A percentile compares a stretch with the other conserved stretches of the same genome.
These are phyloP conservation scores for Morone saxatilis DNA, from an alignment of 2,113 vertebrate genomes.

Conservation along the genomic window DNA sequence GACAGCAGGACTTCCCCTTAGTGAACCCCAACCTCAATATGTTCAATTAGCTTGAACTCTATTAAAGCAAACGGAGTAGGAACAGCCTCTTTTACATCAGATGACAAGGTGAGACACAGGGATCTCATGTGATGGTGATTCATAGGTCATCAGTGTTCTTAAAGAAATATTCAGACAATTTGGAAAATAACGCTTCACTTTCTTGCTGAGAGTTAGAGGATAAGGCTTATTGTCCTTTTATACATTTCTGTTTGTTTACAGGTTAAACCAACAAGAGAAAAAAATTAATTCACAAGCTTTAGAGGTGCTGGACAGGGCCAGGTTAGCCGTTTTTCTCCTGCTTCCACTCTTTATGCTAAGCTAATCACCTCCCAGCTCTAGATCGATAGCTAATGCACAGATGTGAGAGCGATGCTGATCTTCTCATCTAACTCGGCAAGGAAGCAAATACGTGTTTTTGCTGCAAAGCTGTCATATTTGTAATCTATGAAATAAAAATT, in stretches of 20 bases:
- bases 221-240: not conserved
- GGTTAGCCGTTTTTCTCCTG: not conserved
- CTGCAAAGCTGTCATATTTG: not conserved
- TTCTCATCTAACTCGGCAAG: not conserved
- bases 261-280: not conserved
- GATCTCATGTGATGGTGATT: not conserved
- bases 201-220: not conserved
- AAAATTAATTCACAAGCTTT: not conserved
- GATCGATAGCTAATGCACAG: not conserved
- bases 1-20: too few species aligned
- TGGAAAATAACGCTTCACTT: not conserved
- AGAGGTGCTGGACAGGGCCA: not conserved
- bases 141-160: not conserved
- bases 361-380: not conserved
- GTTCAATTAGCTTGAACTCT: too few species aligned
- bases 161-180: not conserved
- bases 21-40: too few species aligned
- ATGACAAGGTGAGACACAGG: too few species aligned
- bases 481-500: not conserved
- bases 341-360: not conserved
- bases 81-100: too few species aligned
- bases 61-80: too few species aligned
- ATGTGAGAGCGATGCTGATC: not conserved
- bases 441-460: not conserved
- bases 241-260: not conserved